These are phyloP conservation scores for Ophiodon elongatus DNA, from an alignment of 2,113 vertebrate species.

Conservation along the genomic window DNA sequence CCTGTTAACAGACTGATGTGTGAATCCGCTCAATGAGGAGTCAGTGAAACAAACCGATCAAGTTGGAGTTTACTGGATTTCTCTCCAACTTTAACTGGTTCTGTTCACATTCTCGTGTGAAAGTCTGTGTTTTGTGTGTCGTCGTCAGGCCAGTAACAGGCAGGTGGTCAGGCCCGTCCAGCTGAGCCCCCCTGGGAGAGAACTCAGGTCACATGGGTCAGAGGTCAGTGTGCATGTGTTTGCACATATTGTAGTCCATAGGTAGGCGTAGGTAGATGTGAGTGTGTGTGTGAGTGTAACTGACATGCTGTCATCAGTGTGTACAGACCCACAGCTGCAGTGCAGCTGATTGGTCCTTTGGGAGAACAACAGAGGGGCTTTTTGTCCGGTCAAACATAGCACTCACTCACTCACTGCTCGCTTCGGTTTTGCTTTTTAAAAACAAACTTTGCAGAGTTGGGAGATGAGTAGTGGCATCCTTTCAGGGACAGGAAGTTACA, in stretches of 20 bases:
- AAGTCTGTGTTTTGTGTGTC: constrained; percentile 1
- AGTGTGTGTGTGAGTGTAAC: constrained; percentile 12
- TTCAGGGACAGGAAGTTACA: background rate
- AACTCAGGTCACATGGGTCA: constrained; percentile 62
- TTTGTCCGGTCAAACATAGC: constrained; percentile 34
- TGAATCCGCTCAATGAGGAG: background rate
- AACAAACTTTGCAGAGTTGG: background rate
- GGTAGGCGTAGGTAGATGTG: constrained; percentile 17
- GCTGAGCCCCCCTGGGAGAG: constrained; percentile 59
- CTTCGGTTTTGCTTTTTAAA: background rate
- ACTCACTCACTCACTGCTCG: constrained; percentile 2
- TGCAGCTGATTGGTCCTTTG: constrained; percentile 47
- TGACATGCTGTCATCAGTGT: constrained; percentile 50
- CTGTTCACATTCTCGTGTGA: background rate
- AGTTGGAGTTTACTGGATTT: background rate
- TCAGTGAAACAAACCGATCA: background rate
- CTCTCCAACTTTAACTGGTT: background rate
- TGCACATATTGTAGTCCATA: constrained; percentile 34
- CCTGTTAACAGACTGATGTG: background rate
- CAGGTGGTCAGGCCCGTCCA: constrained; percentile 68
- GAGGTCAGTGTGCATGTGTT: constrained; percentile 57
- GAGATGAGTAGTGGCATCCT: constrained; percentile 13
- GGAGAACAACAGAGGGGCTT: constrained; percentile 45
- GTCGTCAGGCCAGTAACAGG: constrained; percentile 35
- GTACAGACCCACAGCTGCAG: constrained; percentile 50